A percentile compares a stretch with the other conserved stretches of the same genome.
Evolutionary conservation across 2,797 vertebrate genomes (phyloP).

Genomic region (Lycodopsis pacificus): DNA sequence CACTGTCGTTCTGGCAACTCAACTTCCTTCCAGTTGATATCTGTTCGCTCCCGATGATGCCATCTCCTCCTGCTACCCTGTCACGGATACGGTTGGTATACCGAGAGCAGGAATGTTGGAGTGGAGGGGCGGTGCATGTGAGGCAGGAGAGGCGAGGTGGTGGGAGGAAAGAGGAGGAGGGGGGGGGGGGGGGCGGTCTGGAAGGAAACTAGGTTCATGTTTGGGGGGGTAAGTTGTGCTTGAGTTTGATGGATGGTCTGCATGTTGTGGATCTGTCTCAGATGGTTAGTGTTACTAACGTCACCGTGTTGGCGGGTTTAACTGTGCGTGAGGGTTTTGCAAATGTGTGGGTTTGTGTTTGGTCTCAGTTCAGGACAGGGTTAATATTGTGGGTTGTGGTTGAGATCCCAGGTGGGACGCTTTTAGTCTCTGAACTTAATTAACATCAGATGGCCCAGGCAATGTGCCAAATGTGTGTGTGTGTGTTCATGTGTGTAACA

Average conservation of each 20-base stretch:
- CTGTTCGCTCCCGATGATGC: conserved; percentile 38
- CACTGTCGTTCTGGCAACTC: conserved; percentile 1
- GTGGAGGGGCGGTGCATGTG: background rate
- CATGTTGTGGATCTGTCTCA: conserved; percentile 16
- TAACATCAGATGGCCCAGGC: conserved; percentile 76
- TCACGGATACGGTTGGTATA: conserved; percentile 27
- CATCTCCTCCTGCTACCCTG: conserved; percentile 32
- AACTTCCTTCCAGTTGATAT: conserved; percentile 35
- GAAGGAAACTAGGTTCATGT: conserved; percentile 48
- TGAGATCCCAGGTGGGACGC: conserved; percentile 75
- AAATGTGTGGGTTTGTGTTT: conserved; percentile 37
- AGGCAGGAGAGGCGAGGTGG: background rate
- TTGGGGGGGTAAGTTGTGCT: conserved; percentile 16
- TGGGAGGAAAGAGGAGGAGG: background rate
- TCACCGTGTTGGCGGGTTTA: conserved; percentile 19
- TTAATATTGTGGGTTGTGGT: conserved; percentile 71
- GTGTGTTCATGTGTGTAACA: conserved; percentile 33
- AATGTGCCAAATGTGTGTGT: conserved; percentile 62
- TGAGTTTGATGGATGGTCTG: conserved; percentile 14
- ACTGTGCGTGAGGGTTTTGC: conserved; percentile 20
- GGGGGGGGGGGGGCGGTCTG: too few relatives aligned
- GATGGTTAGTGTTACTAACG: conserved; percentile 13
- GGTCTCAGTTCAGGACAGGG: conserved; percentile 60
- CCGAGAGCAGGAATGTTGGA: conserved; percentile 17
- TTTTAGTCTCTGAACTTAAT: conserved; percentile 81